Conservation (phyloP, 2,113 vertebrate species). For the Tyto alba region DNA sequence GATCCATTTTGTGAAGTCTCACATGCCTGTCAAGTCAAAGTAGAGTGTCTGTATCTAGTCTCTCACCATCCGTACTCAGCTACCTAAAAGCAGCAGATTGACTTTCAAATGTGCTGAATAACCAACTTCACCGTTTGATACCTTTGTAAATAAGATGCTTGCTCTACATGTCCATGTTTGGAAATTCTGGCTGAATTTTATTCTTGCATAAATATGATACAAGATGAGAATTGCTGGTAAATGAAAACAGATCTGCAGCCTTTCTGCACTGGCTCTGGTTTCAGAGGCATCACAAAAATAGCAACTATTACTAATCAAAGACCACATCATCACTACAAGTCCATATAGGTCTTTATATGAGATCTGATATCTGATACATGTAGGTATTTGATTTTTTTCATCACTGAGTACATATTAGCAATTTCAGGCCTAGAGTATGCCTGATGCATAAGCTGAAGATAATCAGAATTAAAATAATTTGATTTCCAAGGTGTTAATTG, state of each 20-base stretch:
- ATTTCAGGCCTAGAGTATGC: not conserved
- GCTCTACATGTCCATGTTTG: not conserved
- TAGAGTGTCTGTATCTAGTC: slow-evolving; percentile 38
- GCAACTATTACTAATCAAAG: not conserved
- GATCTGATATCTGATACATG: not conserved
- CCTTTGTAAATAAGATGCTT: slow-evolving; percentile 22
- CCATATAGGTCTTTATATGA: not conserved
- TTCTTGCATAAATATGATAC: not conserved
- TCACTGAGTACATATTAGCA: not conserved
- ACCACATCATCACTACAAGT: not conserved
- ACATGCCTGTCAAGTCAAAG: slow-evolving; percentile 43
- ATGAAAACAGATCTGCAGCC: not conserved
- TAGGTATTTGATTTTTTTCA: not conserved
- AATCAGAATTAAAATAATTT: not conserved
- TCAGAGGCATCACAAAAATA: not conserved
- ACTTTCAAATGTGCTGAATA: slow-evolving; percentile 47
- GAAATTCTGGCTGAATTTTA: not conserved
- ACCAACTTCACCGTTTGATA: not conserved
- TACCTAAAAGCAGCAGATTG: slow-evolving; percentile 47
- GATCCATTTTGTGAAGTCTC: slow-evolving; percentile 47
- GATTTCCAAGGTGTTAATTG: not conserved
- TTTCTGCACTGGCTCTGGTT: not conserved
- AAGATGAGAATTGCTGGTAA: not conserved
- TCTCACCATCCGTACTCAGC: slow-evolving; percentile 5
- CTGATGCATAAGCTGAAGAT: not conserved